Evolutionary conservation across 2,113 vertebrate genomes (phyloP), one percentile per base, ranked within the genome.

Genomic region (Jacana jacana): DNA sequence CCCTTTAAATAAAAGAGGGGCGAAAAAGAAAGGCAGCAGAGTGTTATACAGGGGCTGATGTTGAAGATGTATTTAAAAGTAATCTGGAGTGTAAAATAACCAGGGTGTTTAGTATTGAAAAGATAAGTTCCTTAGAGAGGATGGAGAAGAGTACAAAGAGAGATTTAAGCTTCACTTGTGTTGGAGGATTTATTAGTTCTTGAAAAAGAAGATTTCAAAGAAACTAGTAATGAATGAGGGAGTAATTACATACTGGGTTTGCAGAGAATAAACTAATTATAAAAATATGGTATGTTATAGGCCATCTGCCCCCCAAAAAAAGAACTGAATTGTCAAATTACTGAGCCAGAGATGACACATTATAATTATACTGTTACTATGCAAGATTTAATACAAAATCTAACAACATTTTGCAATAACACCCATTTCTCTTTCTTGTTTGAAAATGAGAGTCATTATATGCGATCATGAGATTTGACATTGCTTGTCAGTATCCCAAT

Each of bases 221-320:
- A 94, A 97, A 92, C 93, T 69, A 61, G 88, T 85, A 96, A 94
- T 89, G 88, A 96, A 93, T 85, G 83, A 96, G 86, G 54, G 77
- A 94, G 92, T 95, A 97, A 96, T 95, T 96, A 95, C 91, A 96
- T 89, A 92, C 86, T 88, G 92, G 92, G 77, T 92, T 93, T 94
- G 91, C 88, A 95, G 83, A 94, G 88, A 95, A 94, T 91, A 95
- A 97, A 96, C 91, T 96, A 96, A 95, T 95, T 93, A 94, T 95
- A 93, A 97, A 96, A 96, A 93, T 94, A 93, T 42, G 86, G 90
- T 88, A 48, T 89, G 81, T 92, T 96, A 91, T 90, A 96, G 93
- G 95, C 93, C 93, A 94, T 95, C 85, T 95, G 89, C 95, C 93
- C 93, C 3, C 27, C 39, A 1, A 4, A 19, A 42, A 83, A 90